phyloP scores from a whole-genome alignment of 2,888 invertebrate genomes.

The Eudasyphora cyanicolor region DNA sequence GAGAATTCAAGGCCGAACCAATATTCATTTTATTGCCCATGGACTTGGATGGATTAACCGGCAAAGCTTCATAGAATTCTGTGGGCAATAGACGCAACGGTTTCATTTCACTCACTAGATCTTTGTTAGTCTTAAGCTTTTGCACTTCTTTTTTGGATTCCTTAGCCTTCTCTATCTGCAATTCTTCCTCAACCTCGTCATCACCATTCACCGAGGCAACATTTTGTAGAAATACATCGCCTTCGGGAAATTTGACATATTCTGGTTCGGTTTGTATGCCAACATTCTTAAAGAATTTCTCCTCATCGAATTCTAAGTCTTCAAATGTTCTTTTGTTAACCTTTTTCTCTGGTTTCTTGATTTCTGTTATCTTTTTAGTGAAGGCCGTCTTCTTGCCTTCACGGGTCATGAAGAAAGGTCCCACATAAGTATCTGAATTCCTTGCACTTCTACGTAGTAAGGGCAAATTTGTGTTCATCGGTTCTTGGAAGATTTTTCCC shows the following conservation, averaged over 20 bases:
- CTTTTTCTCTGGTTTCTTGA: constrained; percentile 73
- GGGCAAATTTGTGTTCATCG: constrained; percentile 65
- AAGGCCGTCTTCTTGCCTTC: constrained; percentile 70
- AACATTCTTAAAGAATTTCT: constrained; percentile 74
- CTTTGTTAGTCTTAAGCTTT: constrained; percentile 37
- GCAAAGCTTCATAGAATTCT: constrained; percentile 74
- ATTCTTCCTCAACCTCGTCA: constrained; percentile 58
- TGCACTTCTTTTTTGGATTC: neutral
- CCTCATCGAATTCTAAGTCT: constrained; percentile 73
- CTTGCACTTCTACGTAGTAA: constrained; percentile 69
- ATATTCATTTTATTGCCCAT: constrained; percentile 62
- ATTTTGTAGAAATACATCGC: constrained; percentile 75
- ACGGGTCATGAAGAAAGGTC: constrained; percentile 71
- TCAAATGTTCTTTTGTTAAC: constrained; percentile 67
- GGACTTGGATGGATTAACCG: constrained; percentile 61
- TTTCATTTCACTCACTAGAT: constrained; percentile 64
- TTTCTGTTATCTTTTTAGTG: constrained; percentile 74
- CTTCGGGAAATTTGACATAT: constrained; percentile 72
- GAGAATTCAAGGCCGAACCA: constrained; percentile 70
- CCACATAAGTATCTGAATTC: constrained; percentile 68
- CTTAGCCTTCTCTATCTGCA: constrained; percentile 33
- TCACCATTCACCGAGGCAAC: constrained; percentile 73
- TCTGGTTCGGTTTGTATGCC: constrained; percentile 70
- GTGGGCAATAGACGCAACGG: constrained; percentile 70
- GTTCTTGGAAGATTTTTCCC: constrained; percentile 70